These are phyloP conservation scores for Pungitius pungitius DNA, from an alignment of 2,113 vertebrate species.

Conservation along the genomic window DNA sequence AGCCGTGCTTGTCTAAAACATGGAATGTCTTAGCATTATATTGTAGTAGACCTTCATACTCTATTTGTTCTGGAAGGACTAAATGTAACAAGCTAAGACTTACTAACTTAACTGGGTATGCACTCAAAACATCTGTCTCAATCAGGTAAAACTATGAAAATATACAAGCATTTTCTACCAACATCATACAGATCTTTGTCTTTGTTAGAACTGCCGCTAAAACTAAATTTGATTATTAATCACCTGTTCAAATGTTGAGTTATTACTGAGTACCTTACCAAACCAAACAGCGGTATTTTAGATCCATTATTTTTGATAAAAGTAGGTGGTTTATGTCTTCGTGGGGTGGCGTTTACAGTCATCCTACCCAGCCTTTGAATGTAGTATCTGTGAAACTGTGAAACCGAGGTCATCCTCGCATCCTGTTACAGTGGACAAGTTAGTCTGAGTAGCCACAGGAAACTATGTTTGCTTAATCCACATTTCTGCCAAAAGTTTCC, in stretches of 20 bases:
- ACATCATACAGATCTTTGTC: neutral
- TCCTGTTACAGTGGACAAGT: neutral
- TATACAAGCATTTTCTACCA: neutral
- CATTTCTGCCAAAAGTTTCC: neutral
- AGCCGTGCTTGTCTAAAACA: neutral
- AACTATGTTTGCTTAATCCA: neutral
- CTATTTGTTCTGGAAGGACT: neutral
- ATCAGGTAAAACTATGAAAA: neutral
- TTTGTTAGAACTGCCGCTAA: neutral
- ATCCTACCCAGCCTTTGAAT: too few relatives aligned
- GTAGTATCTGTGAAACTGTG: too few relatives aligned
- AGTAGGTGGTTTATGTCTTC: neutral
- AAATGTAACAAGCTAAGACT: neutral
- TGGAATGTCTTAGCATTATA: slow-evolving; percentile 12
- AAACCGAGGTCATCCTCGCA: too few relatives aligned
- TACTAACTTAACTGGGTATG: neutral
- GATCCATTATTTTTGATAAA: neutral
- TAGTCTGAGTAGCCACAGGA: neutral
- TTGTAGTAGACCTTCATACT: neutral
- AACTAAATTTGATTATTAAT: neutral
- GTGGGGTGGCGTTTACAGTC: neutral
- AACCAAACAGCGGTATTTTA: neutral
- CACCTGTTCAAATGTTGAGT: neutral
- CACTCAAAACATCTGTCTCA: neutral
- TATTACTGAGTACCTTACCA: neutral